phyloP scores from a whole-genome alignment of 2,888 invertebrate species.

The Drosophila longiperda region DNA sequence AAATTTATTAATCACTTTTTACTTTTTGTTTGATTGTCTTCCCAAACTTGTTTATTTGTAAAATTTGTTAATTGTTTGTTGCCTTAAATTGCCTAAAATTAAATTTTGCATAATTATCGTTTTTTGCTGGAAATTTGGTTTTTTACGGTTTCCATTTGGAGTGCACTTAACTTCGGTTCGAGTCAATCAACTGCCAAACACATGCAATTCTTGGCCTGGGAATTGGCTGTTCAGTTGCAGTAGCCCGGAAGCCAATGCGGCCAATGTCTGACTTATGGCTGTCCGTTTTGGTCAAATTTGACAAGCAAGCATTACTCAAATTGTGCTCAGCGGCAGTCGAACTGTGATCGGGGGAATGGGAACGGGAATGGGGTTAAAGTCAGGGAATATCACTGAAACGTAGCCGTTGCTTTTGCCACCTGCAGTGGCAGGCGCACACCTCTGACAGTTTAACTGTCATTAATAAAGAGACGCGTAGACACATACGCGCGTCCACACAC shows the following conservation, averaged over 20 bases:
- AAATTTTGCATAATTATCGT: not conserved
- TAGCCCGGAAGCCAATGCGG: slow-evolving; percentile 3
- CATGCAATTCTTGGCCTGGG: slow-evolving; percentile 1
- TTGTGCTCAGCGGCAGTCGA: slow-evolving; percentile 21
- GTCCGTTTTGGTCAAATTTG: slow-evolving; percentile 68
- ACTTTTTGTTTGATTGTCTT: not conserved
- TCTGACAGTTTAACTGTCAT: slow-evolving; percentile 79
- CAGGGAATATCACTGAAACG: slow-evolving; percentile 12
- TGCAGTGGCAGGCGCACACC: slow-evolving; percentile 72
- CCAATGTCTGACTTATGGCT: slow-evolving; percentile 71
- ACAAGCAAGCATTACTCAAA: slow-evolving; percentile 74
- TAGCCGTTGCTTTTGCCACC: slow-evolving; percentile 63
- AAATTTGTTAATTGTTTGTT: not conserved
- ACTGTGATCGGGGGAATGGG: not conserved
- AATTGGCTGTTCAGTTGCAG: slow-evolving; percentile 2
- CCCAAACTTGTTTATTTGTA: not conserved
- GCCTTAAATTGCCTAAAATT: not conserved
- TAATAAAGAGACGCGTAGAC: slow-evolving; percentile 65
- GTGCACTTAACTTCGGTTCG: slow-evolving; percentile 16
- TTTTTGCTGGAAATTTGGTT: not conserved
- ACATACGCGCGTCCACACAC: slow-evolving; percentile 12
- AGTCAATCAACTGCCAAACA: slow-evolving; percentile 16
- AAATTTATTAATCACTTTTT: not conserved
- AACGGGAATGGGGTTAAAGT: not conserved
- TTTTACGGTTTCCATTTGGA: slow-evolving; percentile 1